These are phyloP conservation scores for Hydractinia symbiolongicarpus DNA, from an alignment of 30 jellyfish, hydroid and myxozoan genomes.

Conservation along the genomic window DNA sequence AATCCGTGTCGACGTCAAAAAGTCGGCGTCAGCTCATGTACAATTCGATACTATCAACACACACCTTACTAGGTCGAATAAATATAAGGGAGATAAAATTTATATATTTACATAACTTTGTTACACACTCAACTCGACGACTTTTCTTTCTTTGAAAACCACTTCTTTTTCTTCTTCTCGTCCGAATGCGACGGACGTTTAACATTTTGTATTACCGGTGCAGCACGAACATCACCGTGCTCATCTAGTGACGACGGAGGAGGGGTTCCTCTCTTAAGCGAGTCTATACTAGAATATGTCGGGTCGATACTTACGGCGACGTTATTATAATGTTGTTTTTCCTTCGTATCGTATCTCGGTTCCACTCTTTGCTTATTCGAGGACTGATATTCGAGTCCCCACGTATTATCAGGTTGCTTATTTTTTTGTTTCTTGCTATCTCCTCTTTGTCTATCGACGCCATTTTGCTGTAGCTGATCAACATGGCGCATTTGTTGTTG, in stretches of 20 bases:
- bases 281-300: not conserved
- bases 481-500: constrained; percentile 10
- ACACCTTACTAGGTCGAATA: too few species aligned
- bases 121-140: not conserved
- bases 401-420: too few species aligned
- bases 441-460: not conserved
- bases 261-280: not conserved
- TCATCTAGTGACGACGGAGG: not conserved
- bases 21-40: too few species aligned
- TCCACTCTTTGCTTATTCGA: not conserved
- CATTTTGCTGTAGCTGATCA: not conserved
- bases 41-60: too few species aligned
- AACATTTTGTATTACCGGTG: constrained; percentile 18
- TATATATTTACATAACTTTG: too few species aligned
- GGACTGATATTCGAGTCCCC: not conserved
- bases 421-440: not conserved
- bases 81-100: too few species aligned
- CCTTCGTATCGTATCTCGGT: not conserved
- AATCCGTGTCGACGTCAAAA: too few species aligned
- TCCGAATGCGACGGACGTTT: not conserved
- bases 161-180: constrained; percentile 8
- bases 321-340: not conserved
- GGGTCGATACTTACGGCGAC: constrained; percentile 8
- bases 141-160: constrained; percentile 13
- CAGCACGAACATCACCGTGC: constrained; percentile 12